Percentiles rank a stretch among this genome's conserved stretches.
Evolutionary conservation across 2,113 vertebrate species (phyloP).

Genomic region (Aptenodytes patagonicus): DNA sequence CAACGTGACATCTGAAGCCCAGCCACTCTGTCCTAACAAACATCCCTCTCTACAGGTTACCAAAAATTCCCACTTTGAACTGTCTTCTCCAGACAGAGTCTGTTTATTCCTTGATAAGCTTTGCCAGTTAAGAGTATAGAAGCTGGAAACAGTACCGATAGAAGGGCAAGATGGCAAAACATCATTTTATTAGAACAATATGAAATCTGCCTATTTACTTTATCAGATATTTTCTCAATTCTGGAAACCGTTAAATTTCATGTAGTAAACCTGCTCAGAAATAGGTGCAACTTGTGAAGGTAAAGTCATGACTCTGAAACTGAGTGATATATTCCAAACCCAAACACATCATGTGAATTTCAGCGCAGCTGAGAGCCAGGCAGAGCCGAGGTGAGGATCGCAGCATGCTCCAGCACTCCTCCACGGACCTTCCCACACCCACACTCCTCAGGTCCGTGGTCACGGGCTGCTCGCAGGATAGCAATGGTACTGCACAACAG

Average conservation of each 20-base stretch:
- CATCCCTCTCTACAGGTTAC: neutral
- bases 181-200: neutral
- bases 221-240: neutral
- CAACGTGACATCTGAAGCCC: neutral
- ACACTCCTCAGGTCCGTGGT: accelerated
- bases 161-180: neutral
- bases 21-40: neutral
- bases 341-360: accelerated
- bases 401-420: accelerated
- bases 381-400: neutral
- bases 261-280: neutral
- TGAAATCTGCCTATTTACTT: neutral
- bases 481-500: accelerated
- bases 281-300: neutral
- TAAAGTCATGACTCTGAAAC: neutral
- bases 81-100: neutral
- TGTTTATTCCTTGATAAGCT: neutral
- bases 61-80: neutral
- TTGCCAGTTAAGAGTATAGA: neutral
- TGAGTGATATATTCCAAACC: neutral
- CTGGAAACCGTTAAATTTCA: neutral
- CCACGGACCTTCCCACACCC: neutral
- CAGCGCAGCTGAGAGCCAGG: neutral
- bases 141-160: neutral
- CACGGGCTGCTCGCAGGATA: accelerated